phyloP scores from a whole-genome alignment of 2,888 invertebrate species.

The Phlogophora meticulosa region DNA sequence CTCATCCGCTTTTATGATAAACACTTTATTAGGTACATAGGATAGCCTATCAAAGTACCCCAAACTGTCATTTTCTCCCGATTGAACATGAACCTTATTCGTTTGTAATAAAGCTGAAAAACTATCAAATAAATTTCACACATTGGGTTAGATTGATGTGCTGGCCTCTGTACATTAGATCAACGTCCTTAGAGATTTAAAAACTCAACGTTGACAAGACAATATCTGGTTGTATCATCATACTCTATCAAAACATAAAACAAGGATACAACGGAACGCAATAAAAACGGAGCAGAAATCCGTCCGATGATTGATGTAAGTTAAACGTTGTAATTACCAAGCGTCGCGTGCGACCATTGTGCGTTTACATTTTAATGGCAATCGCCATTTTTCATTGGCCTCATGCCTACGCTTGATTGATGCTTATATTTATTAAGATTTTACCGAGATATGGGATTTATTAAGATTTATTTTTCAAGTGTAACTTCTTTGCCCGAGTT shows the following conservation, averaged over 20 bases:
- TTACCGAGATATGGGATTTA: conserved; percentile 59
- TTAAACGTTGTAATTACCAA: conserved; percentile 83
- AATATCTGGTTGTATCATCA: conserved; percentile 20
- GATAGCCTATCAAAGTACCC: too few relatives aligned
- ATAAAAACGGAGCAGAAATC: conserved; percentile 62
- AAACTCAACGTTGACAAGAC: background rate
- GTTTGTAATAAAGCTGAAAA: too few relatives aligned
- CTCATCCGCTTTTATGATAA: too few relatives aligned
- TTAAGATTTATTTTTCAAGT: conserved; percentile 4
- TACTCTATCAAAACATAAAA: conserved; percentile 42
- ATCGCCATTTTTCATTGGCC: conserved; percentile 82
- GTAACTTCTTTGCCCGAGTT: too few relatives aligned
- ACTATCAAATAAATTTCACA: too few relatives aligned
- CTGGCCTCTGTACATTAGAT: too few relatives aligned
- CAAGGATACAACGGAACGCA: conserved; percentile 53
- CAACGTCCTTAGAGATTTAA: background rate
- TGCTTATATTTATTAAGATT: conserved; percentile 84
- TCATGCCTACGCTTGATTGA: conserved; percentile 80
- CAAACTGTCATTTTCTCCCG: too few relatives aligned
- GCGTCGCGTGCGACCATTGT: conserved; percentile 76
- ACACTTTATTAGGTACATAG: too few relatives aligned
- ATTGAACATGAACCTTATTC: too few relatives aligned
- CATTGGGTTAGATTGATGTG: too few relatives aligned
- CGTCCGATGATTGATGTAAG: conserved; percentile 82
- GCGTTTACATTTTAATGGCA: conserved; percentile 80